phyloP scores from a whole-genome alignment of 2,113 vertebrate species.

The Pao palembangensis region DNA sequence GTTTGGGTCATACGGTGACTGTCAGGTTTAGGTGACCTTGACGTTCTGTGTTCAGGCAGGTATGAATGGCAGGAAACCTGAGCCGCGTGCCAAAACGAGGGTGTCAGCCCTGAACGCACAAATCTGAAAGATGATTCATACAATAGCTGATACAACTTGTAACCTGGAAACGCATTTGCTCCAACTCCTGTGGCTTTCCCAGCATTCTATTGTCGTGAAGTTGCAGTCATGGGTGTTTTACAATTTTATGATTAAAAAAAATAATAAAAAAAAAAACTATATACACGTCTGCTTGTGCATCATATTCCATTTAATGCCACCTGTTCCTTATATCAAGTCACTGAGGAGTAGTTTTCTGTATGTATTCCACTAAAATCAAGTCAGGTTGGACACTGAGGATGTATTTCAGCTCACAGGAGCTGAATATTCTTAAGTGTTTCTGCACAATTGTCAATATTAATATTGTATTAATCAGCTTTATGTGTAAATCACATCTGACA shows the following conservation, averaged over 20 bases:
- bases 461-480: background rate
- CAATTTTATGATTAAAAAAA: no score
- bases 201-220: background rate
- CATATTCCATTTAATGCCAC: background rate
- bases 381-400: background rate
- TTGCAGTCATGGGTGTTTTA: no score
- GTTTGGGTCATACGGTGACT: conserved; percentile 14
- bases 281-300: conserved; percentile 14
- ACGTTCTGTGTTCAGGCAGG: conserved; percentile 6
- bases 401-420: background rate
- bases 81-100: conserved; percentile 18
- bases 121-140: conserved; percentile 32
- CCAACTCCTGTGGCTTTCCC: conserved; percentile 7
- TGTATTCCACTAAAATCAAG: background rate
- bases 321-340: no score
- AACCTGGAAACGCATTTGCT: conserved; percentile 15
- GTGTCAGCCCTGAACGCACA: conserved; percentile 11
- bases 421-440: background rate
- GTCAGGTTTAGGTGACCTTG: conserved; percentile 15
- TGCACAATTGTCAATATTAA: background rate
- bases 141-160: conserved; percentile 2
- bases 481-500: background rate
- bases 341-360: no score
- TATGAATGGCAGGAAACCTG: conserved; percentile 26
- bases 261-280: conserved; percentile 1